Evolutionary conservation across 2,888 invertebrate species (phyloP), one percentile per base, ranked within the genome.

Genomic region (Troides oblongomaculatus): DNA sequence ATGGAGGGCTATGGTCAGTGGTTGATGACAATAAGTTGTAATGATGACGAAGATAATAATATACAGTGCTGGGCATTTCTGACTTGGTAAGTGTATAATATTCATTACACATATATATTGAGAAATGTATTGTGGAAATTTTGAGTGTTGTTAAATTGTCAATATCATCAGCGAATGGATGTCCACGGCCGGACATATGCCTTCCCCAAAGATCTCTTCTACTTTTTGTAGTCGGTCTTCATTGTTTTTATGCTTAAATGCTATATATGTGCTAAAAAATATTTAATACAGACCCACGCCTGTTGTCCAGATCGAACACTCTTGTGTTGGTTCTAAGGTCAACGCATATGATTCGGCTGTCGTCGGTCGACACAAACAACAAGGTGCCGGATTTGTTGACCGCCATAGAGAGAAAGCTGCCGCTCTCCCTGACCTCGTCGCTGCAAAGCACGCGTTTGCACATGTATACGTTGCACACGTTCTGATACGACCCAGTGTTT

Each of bases 331-430:
- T 92, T 72, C 88, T 88, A 73, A 93, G 75, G 77, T 91, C 89
- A 2, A 92, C 78, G 62, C 90, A 88, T 0, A 92, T 82, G 1
- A 93, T 83, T 5, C 92, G 76, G 60, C 89, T 87, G 61, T 93
- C 92, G 66, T 92, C 84, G 0, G 93, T 93, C 0, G 92, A 86
- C 1, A 92, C 84, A 64, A 93, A 93, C 68, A 93, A 73, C 17
- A 90, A 76, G 0, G 88, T 83, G 0, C 92, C 91, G 18, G 85
- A 83, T 72, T 88, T 88, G 72, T 91, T 92, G 10, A 92, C 88
- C 0, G 86, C 87, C 58, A 88, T 83, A 10, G 88, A 81, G 23
- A 87, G 70, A 71, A 92, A 92, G 1, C 75, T 75, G n/a, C 89
- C 72, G 8, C 84, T 82, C 12, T 84, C 84, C 62, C 87, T 89